Base-by-base conservation (phyloP, 2,888 invertebrate genomes). In the Therioaphis trifolii region DNA sequence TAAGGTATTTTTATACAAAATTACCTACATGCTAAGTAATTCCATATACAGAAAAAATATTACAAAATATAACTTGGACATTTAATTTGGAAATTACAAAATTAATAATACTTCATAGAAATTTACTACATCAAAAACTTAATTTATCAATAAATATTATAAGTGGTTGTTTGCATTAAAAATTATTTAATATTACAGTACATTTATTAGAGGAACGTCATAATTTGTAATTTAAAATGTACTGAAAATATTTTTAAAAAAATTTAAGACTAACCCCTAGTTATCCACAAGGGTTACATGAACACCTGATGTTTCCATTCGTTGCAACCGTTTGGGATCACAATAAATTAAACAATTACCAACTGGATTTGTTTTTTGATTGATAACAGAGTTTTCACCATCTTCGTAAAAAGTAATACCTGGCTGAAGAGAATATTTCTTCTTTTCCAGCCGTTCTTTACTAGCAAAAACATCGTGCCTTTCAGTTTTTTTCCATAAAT, bases 401-500 rank as follows among this genome's bases (percentile, higher is more conserved):
- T 86, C 85, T 85, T 86, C 84, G 52, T 82, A 72, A 78, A 82
- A 89, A 88, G 96, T 96, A 86, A 96, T 93, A 77, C 96, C 96
- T 7, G 97, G 97, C 90, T 97, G 96, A 71, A 97, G 89, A 7
- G 94, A 93, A 88, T 96, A 97, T 88, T 97, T 96, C 88, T 96
- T 96, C 90, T 97, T 97, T 88, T 97, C 97, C 86, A 96, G 89
- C 75, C 96, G 91, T 14, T 94, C 94, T 89, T 95, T 95, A 88
- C 95, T 95, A 0, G 96, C 96, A 88, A 92, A 92, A 24, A 91
- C 94, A 89, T 99, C 99, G 89, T 98, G 97, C 24, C 99, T 91
- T 88, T 98, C 98, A 40, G 98, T 98, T 89, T 99, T 99, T 90
- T 99, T 99, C 99, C 99, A 99, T 82, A 98, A 91, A 87, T 95